Base-by-base conservation (phyloP, 1,140 invertebrate genomes). In the Bombus cullumanus region DNA sequence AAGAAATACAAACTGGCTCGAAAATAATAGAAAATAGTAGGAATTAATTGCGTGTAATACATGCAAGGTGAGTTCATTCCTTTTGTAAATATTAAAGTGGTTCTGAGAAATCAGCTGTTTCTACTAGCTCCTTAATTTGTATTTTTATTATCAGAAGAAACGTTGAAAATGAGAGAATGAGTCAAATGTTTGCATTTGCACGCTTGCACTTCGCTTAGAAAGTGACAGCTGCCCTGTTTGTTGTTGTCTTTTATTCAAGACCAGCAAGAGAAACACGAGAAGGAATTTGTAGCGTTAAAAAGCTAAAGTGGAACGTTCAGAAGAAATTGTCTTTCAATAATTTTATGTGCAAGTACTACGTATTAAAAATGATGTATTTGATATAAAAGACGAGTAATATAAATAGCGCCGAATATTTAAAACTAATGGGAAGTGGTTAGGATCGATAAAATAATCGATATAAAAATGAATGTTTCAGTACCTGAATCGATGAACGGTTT, bases 261-360 rank as follows among this genome's bases (percentile, higher is more conserved):
- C 59, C 41, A 47, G 73, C 41, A 76, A 83, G 25, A 83, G 34
- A 76, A 83, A 76, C 57, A 76, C 37, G 25, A 83, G 31, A 76
- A 83, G 59, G 75, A 83, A 53, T 66, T 83, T 68, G 47, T 25
- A 41, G 25, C 39, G 15, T 82, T 43, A 66, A 66, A 83, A 66
- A 66, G 28, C 25, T 25, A 12, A 71, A 57, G 34, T 41, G 68
- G 59, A 81, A 81, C n/a, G 37, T 81, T 73, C 28, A 0, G 34
- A 73, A 18, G 18, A 71, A 69, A 71, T 18, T 13, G 37, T 2
- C 15, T 31, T 71, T 57, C 43, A 15, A 39, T 37, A 28, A n/a
- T 41, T 71, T 41, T 53, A 25, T 31, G 34, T 15, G 28, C 0
- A 41, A 41, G 25, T 53, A 53, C 47, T 53, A 8, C 22, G 47